These are phyloP conservation scores for Holocentrus rufus DNA, from an alignment of 2,797 vertebrate species.

Conservation along the genomic window DNA sequence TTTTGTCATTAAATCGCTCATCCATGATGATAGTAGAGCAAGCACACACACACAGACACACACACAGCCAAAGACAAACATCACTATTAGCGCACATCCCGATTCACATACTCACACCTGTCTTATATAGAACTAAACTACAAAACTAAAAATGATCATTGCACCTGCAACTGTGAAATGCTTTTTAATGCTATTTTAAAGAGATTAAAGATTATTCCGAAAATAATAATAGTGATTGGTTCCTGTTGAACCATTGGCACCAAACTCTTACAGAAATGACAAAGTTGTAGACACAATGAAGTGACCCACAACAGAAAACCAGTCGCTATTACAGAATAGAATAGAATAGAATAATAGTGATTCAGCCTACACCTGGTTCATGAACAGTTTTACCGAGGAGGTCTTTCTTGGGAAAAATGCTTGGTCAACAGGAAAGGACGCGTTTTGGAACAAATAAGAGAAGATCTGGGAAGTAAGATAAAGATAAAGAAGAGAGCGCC, in stretches of 20 bases:
- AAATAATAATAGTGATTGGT: not conserved
- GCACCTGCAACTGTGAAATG: not conserved
- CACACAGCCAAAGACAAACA: not conserved
- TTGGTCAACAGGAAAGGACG: constrained; percentile 3
- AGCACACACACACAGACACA: constrained; percentile 7
- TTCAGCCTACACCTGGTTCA: no score
- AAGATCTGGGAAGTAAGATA: not conserved
- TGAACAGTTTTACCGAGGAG: no score
- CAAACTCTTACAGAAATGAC: no score
- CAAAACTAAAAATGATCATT: not conserved
- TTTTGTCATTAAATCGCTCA: constrained; percentile 38
- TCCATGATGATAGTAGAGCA: no score
- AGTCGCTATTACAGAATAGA: no score
- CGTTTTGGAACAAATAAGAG: constrained; percentile 22
- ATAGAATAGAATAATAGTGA: no score
- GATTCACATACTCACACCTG: not conserved
- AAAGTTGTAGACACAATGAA: no score
- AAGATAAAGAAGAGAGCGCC: not conserved
- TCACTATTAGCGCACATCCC: no score
- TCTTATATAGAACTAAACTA: not conserved
- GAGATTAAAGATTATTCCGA: not conserved
- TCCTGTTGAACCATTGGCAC: not conserved
- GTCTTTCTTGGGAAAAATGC: no score
- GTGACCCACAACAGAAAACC: no score
- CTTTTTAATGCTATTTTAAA: not conserved